These are phyloP conservation scores for Minunthozetes semirufus DNA, from an alignment of 2,888 invertebrate genomes.

Conservation along the genomic window DNA sequence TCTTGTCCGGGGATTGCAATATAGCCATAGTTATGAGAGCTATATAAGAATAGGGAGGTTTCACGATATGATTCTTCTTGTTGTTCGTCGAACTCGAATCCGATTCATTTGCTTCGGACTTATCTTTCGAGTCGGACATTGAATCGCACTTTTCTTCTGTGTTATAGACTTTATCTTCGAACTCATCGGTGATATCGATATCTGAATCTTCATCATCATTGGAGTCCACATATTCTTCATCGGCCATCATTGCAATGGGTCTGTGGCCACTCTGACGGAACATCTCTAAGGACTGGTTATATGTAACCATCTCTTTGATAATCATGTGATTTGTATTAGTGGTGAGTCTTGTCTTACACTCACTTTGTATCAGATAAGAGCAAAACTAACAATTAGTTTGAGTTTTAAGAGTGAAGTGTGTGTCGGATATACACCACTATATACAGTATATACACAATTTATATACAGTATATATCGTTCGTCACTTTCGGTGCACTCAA, in stretches of 20 bases:
- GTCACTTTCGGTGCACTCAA: too few species aligned
- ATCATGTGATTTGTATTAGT: background rate
- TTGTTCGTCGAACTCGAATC: background rate
- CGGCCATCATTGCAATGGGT: background rate
- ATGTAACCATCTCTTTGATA: background rate
- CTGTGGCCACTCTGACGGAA: background rate
- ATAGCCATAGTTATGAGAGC: conserved; percentile 99
- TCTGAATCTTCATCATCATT: conserved; percentile 18
- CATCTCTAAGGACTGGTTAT: background rate
- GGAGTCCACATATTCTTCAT: conserved; percentile 1
- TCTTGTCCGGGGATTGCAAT: conserved; percentile 88
- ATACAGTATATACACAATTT: too few species aligned
- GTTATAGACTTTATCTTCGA: conserved; percentile 35
- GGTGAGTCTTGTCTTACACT: background rate
- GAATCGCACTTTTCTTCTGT: conserved; percentile 29
- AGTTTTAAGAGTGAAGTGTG: background rate
- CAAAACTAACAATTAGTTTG: conserved; percentile 5
- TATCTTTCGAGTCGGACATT: background rate
- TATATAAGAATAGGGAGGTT: conserved; percentile 98
- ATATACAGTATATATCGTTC: background rate
- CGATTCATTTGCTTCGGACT: background rate
- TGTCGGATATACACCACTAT: background rate
- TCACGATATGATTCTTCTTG: conserved; percentile 48
- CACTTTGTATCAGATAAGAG: background rate
- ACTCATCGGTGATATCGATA: conserved; percentile 29